Evolutionary conservation across 1,140 invertebrate species (phyloP), one percentile per base, ranked within the genome.

Genomic region (Drosophila subobscura): DNA sequence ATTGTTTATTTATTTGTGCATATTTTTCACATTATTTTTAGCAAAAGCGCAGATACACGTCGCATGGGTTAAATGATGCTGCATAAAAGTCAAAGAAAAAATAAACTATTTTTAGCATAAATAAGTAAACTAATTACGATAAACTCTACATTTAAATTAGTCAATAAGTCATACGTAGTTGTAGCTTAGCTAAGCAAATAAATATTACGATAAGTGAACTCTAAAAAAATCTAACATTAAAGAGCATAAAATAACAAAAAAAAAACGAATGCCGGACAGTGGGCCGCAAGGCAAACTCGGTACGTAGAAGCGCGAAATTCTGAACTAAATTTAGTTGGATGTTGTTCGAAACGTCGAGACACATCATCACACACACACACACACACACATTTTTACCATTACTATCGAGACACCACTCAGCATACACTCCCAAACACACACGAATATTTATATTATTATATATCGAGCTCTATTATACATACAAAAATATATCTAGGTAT

Each of bases 271-370:
- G n/a, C 22, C 71, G 59, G 49, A 75, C 10, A 42, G 53, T 70
- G 66, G 59, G 53, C 70, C 46, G 22, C 50, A 46, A 47, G 55
- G 79, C 71, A 64, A 64, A 68, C 57, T 72, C 68, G 71, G 83
- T 25, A 75, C 59, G 67, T 71, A 57, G 41, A 86, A 86, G 81
- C 81, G 81, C 78, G 66, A 86, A 88, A 86, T 86, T 86, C 81
- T 86, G 81, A 86, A 86, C 77, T 85, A 86, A 81, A 81, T 81
- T 85, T 85, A 85, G 70, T 85, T 86, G 55, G 77, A 81, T 77
- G 81, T 85, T 67, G 77, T 63, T 54, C 52, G 42, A 58, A 67
- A 51, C 41, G 16, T 20, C 16, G 58, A 79, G 63, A 41, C 64
- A 70, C 74, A 20, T 1, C 16, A n/a, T n/a, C n/a, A n/a, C n/a